These are phyloP conservation scores for Amphiduros pacificus DNA, from an alignment of 2,888 invertebrate species.

Conservation along the genomic window DNA sequence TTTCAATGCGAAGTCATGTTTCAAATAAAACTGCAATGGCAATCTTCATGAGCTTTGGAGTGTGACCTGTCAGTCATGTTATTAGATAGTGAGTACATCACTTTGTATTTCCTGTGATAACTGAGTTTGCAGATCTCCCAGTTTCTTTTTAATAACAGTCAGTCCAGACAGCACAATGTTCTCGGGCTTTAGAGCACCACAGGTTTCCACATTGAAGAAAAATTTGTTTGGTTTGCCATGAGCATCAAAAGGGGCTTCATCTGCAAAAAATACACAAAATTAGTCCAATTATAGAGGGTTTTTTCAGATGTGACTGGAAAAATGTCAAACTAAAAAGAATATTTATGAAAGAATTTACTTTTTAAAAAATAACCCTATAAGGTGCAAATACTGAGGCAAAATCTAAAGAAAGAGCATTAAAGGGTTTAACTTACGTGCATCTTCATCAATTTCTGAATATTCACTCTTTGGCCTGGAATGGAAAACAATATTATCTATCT, in stretches of 20 bases:
- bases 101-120: slow-evolving; percentile 59
- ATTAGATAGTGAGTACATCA: slow-evolving; percentile 46
- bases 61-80: no score
- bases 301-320: no score
- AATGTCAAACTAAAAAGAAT: no score
- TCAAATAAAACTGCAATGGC: no score
- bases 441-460: slow-evolving; percentile 87
- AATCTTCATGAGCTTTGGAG: no score
- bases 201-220: slow-evolving; percentile 94
- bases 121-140: slow-evolving; percentile 85
- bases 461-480: slow-evolving; percentile 83
- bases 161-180: slow-evolving; percentile 96
- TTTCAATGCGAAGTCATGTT: no score
- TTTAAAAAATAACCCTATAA: no score
- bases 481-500: slow-evolving; percentile 1
- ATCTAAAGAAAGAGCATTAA: no score
- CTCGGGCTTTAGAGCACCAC: slow-evolving; percentile 92
- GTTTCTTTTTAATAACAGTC: slow-evolving; percentile 88
- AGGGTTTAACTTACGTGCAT: slow-evolving; percentile 57
- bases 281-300: neutral
- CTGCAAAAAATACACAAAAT: slow-evolving; percentile 59
- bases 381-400: no score
- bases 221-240: slow-evolving; percentile 96
- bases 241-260: slow-evolving; percentile 91
- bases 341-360: no score